These are phyloP conservation scores for Oncorhynchus keta DNA, from an alignment of 2,113 vertebrate species.

Conservation along the genomic window DNA sequence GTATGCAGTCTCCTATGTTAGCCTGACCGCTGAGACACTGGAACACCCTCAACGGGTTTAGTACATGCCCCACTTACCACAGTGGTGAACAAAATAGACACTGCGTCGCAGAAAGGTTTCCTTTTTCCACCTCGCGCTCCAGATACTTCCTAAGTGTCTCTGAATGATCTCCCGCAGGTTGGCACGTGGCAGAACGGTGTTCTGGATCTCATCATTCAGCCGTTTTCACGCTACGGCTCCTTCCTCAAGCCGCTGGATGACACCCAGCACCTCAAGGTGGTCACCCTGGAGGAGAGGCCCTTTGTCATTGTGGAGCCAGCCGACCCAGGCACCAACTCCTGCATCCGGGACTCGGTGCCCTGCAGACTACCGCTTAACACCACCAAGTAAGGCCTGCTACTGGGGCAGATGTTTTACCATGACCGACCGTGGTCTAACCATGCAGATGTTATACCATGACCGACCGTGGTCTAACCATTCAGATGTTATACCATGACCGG, in stretches of 20 bases:
- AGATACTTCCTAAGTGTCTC: neutral
- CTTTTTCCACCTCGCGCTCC: neutral
- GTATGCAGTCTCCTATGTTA: no score
- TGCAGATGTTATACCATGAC: no score
- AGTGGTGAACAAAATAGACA: neutral
- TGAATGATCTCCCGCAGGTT: constrained; percentile 70
- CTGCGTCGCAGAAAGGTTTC: neutral
- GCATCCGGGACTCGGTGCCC: constrained; percentile 91
- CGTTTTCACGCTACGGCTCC: constrained; percentile 88
- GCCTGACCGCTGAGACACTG: no score
- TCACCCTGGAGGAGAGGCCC: constrained; percentile 89
- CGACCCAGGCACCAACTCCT: constrained; percentile 87
- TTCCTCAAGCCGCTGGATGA: constrained; percentile 89
- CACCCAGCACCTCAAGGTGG: constrained; percentile 87
- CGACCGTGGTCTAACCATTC: no score
- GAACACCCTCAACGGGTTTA: no score
- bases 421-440: no score
- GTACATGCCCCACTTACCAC: no score
- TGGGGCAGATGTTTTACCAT: no score
- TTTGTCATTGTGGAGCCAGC: constrained; percentile 92
- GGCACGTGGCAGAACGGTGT: constrained; percentile 90
- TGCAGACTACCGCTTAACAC: constrained; percentile 87
- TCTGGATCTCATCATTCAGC: constrained; percentile 82
- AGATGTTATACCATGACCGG: no score
- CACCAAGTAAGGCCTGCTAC: no score